These are phyloP conservation scores for Ochotona curzoniae DNA, from an alignment of 2,113 vertebrate genomes.

Conservation along the genomic window DNA sequence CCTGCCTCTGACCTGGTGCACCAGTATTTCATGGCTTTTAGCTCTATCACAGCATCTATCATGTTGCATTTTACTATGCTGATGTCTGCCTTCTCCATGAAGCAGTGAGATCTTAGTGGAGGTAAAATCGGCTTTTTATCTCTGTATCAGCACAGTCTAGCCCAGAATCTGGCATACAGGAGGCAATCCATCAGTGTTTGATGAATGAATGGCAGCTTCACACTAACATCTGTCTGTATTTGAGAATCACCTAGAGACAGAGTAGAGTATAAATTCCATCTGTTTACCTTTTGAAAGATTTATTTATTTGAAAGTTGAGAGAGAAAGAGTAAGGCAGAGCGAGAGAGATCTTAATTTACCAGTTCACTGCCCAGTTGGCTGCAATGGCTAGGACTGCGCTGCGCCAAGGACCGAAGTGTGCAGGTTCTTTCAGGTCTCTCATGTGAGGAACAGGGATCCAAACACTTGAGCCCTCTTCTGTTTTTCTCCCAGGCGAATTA, in stretches of 20 bases:
- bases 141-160: background rate
- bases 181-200: slow-evolving; percentile 23
- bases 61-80: background rate
- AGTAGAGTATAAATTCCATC: background rate
- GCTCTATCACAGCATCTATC: slow-evolving; percentile 40
- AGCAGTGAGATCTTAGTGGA: background rate
- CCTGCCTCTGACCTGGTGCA: background rate
- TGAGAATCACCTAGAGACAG: background rate
- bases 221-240: slow-evolving; percentile 32
- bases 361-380: too few species aligned
- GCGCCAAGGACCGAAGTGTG: too few species aligned
- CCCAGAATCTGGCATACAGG: background rate
- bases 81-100: slow-evolving; percentile 27
- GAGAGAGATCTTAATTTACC: too few species aligned
- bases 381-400: too few species aligned
- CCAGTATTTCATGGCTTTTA: slow-evolving; percentile 40
- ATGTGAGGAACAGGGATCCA: too few species aligned
- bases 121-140: slow-evolving; percentile 39
- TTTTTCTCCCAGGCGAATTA: too few species aligned
- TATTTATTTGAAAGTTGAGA: too few species aligned
- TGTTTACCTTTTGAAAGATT: background rate
- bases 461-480: too few species aligned
- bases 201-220: background rate
- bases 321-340: too few species aligned
- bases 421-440: too few species aligned